These are phyloP conservation scores for Aplodontia rufa DNA, from an alignment of 2,113 vertebrate species.

Conservation along the genomic window DNA sequence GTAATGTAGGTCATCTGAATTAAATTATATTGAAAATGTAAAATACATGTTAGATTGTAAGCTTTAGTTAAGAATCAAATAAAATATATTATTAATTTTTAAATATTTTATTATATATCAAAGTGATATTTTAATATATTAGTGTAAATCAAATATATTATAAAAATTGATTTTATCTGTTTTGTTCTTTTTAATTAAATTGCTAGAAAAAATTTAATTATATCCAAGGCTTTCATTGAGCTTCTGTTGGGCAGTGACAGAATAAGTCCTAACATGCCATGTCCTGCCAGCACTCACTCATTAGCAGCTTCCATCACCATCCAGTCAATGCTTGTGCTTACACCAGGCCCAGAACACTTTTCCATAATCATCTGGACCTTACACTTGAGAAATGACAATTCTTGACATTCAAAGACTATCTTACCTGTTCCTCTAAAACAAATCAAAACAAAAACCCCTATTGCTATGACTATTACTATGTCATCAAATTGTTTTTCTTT, in stretches of 20 bases:
- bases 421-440: neutral
- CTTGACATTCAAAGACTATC: neutral
- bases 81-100: neutral
- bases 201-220: neutral
- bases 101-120: neutral
- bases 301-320: neutral
- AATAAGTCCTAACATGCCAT: neutral
- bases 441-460: neutral
- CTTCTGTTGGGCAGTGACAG: neutral
- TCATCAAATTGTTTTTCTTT: slow-evolving; percentile 14
- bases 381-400: neutral
- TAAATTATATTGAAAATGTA: neutral
- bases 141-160: slow-evolving; percentile 21
- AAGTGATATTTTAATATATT: neutral
- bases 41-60: slow-evolving; percentile 4
- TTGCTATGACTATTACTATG: neutral
- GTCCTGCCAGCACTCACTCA: neutral
- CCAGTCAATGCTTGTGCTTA: neutral
- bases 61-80: neutral
- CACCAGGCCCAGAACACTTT: neutral
- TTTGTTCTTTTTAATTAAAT: neutral
- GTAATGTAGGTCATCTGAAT: neutral
- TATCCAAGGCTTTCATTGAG: neutral
- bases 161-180: neutral
- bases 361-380: neutral